These are phyloP conservation scores for Phengaris arion DNA, from an alignment of 2,888 invertebrate genomes.

Conservation along the genomic window DNA sequence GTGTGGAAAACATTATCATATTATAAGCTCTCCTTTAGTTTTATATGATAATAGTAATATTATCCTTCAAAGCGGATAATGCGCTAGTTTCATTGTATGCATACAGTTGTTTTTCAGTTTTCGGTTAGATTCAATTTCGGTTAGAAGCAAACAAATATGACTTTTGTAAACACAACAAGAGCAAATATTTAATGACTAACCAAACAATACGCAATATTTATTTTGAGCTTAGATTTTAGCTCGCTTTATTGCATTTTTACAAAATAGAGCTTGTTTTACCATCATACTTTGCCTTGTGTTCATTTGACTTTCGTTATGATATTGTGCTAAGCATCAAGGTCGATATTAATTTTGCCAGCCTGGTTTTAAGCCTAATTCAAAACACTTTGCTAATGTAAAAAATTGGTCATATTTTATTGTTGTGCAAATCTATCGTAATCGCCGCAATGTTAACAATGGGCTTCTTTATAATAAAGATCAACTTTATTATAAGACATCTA, in stretches of 20 bases:
- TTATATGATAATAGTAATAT: background rate
- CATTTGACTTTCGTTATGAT: background rate
- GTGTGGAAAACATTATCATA: background rate
- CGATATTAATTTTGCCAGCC: too few species aligned
- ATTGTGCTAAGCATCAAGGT: background rate
- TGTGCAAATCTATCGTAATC: too few species aligned
- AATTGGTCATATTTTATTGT: too few species aligned
- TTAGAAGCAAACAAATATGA: background rate
- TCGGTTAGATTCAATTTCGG: background rate
- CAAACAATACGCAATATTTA: background rate
- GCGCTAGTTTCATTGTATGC: background rate
- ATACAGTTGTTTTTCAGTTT: background rate
- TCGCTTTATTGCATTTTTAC: background rate
- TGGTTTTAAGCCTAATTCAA: too few species aligned
- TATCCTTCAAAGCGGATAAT: background rate
- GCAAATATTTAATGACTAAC: constrained; percentile 1
- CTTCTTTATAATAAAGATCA: too few species aligned
- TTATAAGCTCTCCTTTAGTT: background rate
- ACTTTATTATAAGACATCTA: background rate
- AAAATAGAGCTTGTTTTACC: background rate
- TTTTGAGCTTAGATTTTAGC: background rate
- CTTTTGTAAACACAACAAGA: background rate
- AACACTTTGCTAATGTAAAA: too few species aligned
- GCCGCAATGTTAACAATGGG: too few species aligned
- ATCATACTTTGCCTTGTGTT: background rate